These are phyloP conservation scores for Spilarctia lutea DNA, from an alignment of 2,888 invertebrate genomes.

Conservation along the genomic window DNA sequence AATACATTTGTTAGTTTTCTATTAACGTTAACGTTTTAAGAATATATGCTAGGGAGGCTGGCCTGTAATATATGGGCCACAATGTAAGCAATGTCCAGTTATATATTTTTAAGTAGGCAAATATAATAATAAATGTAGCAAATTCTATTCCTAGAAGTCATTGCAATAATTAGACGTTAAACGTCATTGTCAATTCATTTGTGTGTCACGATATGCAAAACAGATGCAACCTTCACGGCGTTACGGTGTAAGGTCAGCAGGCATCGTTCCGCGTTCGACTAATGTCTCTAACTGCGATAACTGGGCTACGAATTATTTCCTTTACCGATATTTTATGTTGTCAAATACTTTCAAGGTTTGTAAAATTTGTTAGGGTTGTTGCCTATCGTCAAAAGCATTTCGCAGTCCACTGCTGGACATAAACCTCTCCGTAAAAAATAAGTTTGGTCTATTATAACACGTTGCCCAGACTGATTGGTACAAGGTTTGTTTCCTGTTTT, in stretches of 20 bases:
- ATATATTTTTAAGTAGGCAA: too few species aligned
- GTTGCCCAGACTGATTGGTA: too few species aligned
- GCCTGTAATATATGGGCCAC: too few species aligned
- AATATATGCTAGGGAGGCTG: too few species aligned
- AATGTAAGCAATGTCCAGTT: too few species aligned
- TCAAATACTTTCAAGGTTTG: conserved; percentile 21
- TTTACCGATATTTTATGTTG: conserved; percentile 15
- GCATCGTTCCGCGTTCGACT: conserved; percentile 39
- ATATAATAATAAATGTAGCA: background rate
- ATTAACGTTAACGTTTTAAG: too few species aligned
- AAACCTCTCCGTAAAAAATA: too few species aligned
- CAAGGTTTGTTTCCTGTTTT: too few species aligned
- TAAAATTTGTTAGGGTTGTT: conserved; percentile 2
- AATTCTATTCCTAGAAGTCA: conserved; percentile 5
- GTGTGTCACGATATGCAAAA: conserved; percentile 44
- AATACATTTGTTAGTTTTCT: too few species aligned
- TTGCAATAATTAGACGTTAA: conserved; percentile 4
- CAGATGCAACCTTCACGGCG: conserved; percentile 44
- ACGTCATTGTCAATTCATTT: conserved; percentile 28
- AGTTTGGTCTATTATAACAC: too few species aligned
- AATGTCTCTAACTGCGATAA: conserved; percentile 27
- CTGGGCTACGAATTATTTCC: conserved; percentile 23
- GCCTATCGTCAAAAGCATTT: background rate
- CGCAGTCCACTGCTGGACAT: too few species aligned
- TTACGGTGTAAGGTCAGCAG: conserved; percentile 32